These are phyloP conservation scores for Alectoris magna DNA, from an alignment of 2,797 vertebrate genomes.

Conservation along the genomic window DNA sequence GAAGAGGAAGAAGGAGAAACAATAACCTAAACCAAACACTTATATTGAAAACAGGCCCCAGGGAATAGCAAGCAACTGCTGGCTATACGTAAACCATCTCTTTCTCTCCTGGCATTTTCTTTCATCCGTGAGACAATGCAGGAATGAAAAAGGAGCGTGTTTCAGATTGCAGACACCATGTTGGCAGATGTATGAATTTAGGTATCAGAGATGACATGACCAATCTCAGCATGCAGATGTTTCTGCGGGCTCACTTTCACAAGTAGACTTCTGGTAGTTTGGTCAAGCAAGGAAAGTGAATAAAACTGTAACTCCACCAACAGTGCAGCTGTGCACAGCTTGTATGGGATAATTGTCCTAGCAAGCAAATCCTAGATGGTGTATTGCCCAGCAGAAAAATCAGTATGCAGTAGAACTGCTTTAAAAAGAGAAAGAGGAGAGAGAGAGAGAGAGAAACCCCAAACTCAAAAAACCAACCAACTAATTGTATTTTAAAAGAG, in stretches of 20 bases:
- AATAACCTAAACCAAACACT: slow-evolving; percentile 64
- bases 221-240: background rate
- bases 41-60: slow-evolving; percentile 65
- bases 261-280: background rate
- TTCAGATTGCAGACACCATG: background rate
- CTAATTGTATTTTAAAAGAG: slow-evolving; percentile 1
- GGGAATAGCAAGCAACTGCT: slow-evolving; percentile 27
- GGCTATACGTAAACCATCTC: background rate
- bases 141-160: background rate
- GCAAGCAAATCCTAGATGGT: background rate
- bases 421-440: background rate
- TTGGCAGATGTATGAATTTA: background rate
- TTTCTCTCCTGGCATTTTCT: slow-evolving; percentile 4
- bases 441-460: fast-evolving
- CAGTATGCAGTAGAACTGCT: background rate
- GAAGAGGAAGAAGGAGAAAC: slow-evolving; percentile 47
- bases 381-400: background rate
- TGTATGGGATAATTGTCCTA: background rate
- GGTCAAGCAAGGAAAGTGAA: background rate
- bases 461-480: background rate
- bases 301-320: background rate
- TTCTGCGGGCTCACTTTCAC: background rate
- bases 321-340: background rate
- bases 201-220: background rate
- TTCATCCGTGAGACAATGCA: background rate